phyloP scores from a whole-genome alignment of 2,888 invertebrate genomes.

The Reticulitermes lucifugus region DNA sequence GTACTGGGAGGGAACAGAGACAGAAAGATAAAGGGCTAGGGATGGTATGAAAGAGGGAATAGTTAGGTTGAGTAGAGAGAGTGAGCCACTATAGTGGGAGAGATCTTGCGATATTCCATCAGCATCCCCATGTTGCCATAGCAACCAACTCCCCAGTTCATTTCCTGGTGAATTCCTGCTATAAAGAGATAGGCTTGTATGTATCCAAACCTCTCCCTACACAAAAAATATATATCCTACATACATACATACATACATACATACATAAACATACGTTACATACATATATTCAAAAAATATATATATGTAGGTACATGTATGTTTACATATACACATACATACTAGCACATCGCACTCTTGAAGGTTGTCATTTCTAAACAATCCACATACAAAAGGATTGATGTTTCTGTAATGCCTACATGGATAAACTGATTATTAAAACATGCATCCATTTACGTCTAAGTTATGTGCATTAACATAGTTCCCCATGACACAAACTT shows the following conservation, averaged over 20 bases:
- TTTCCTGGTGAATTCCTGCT: slow-evolving; percentile 30
- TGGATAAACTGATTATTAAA: no score
- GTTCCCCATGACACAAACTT: neutral
- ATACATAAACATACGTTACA: no score
- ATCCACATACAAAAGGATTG: no score
- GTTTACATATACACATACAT: no score
- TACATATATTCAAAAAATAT: no score
- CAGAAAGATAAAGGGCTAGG: neutral
- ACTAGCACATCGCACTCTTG: no score
- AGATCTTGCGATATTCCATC: slow-evolving; percentile 30
- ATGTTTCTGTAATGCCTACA: no score
- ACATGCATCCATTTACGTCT: no score
- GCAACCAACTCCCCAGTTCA: slow-evolving; percentile 18
- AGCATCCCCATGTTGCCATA: slow-evolving; percentile 18
- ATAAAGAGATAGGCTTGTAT: slow-evolving; percentile 13
- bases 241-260: no score
- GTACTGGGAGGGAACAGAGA: neutral
- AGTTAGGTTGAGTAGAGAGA: neutral
- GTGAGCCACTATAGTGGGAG: slow-evolving; percentile 2
- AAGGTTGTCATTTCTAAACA: no score
- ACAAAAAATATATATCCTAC: neutral
- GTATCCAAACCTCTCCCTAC: neutral
- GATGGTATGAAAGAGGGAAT: neutral
- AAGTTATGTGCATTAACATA: neutral
- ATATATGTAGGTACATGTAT: no score